Conservation (phyloP, 2,113 vertebrate species). For the Hemiscyllium ocellatum region DNA sequence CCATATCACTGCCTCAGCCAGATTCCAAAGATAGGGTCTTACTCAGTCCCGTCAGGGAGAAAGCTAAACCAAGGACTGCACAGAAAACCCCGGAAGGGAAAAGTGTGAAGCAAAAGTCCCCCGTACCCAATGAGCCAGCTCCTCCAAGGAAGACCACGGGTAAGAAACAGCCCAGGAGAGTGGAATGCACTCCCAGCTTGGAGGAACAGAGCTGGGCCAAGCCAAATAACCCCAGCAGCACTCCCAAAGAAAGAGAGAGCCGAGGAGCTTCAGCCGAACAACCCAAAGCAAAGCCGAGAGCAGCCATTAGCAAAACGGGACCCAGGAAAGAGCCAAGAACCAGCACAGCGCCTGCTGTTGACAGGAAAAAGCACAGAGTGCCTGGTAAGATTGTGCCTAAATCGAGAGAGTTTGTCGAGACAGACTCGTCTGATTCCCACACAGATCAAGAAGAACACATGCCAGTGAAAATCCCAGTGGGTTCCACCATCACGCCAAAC, state of each 20-base stretch:
- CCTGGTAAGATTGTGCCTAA: constrained; percentile 83
- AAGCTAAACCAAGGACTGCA: constrained; percentile 72
- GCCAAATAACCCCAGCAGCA: constrained; percentile 72
- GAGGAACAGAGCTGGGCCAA: constrained; percentile 79
- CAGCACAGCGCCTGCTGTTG: constrained; percentile 55
- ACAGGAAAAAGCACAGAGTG: constrained; percentile 88
- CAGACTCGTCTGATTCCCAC: constrained; percentile 86
- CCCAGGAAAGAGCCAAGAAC: constrained; percentile 86
- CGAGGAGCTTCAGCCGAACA: constrained; percentile 64
- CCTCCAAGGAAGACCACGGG: constrained; percentile 70
- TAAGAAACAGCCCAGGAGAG: constrained; percentile 82
- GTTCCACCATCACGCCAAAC: constrained; percentile 50
- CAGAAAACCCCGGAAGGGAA: constrained; percentile 79
- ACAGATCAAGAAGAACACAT: constrained; percentile 79
- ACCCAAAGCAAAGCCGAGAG: constrained; percentile 74
- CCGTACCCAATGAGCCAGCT: constrained; percentile 65
- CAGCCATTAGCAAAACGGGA: constrained; percentile 71
- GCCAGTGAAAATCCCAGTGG: constrained; percentile 66
- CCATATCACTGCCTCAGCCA: constrained; percentile 50
- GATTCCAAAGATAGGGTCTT: constrained; percentile 67
- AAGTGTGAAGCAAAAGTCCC: constrained; percentile 78
- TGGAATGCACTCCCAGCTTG: constrained; percentile 70
- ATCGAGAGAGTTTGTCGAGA: constrained; percentile 92
- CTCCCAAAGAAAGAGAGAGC: constrained; percentile 81
- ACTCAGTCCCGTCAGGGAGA: constrained; percentile 72